Conservation (phyloP, 1,140 invertebrate genomes). For the Ganaspis sp. region DNA sequence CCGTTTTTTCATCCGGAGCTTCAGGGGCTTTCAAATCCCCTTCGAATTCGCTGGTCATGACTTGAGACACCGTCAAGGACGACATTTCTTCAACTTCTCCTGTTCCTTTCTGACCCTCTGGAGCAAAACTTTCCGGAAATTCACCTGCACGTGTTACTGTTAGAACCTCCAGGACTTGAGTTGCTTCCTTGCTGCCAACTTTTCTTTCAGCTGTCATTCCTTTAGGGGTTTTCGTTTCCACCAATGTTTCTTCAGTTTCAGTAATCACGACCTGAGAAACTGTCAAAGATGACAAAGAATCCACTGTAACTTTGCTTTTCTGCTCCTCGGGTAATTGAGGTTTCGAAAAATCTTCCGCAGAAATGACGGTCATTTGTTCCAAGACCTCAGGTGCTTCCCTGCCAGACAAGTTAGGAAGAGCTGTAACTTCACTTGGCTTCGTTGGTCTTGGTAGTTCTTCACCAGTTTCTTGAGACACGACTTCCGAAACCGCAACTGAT, state of each 20-base stretch:
- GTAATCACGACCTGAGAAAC: constrained; percentile 56
- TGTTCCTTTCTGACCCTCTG: constrained; percentile 56
- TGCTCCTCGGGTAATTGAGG: constrained; percentile 43
- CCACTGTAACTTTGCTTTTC: constrained; percentile 43
- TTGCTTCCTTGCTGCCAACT: constrained; percentile 50
- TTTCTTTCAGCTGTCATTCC: constrained; percentile 42
- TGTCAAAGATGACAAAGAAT: constrained; percentile 51
- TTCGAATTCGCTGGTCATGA: constrained; percentile 59
- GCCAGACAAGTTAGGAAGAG: constrained; percentile 49
- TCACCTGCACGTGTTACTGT: constrained; percentile 59
- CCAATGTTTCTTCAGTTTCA: constrained; percentile 57
- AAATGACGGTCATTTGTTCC: constrained; percentile 49
- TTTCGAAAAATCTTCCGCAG: constrained; percentile 41
- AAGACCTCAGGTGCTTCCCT: constrained; percentile 56
- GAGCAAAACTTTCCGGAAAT: constrained; percentile 51
- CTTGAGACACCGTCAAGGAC: constrained; percentile 57
- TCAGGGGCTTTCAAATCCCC: constrained; percentile 40
- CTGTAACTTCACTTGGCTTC: constrained; percentile 47
- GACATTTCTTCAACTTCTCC: constrained; percentile 54
- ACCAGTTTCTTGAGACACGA: constrained; percentile 63
- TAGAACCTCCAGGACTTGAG: constrained; percentile 57
- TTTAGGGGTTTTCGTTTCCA: constrained; percentile 39
- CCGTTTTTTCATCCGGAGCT: constrained; percentile 29
- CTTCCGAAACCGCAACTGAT: constrained; percentile 57
- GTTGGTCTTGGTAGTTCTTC: constrained; percentile 18